Conservation (phyloP, 2,888 invertebrate species). For the Pheosia gnoma region DNA sequence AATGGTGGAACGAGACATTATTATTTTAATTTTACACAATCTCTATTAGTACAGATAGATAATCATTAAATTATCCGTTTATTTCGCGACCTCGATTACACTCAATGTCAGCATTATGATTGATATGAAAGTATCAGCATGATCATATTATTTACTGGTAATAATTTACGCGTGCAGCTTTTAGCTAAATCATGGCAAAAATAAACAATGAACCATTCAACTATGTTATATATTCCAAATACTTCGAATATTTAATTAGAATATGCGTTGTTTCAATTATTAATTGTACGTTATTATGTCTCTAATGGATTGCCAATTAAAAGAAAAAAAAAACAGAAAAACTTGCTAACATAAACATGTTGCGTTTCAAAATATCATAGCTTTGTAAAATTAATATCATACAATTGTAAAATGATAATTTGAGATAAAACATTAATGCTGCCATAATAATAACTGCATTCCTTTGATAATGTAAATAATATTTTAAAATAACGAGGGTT, state of each 20-base stretch:
- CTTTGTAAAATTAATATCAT: conserved; percentile 59
- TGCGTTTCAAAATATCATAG: conserved; percentile 52
- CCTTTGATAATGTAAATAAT: conserved; percentile 19
- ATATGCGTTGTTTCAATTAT: conserved; percentile 42
- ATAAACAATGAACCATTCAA: conserved; percentile 26
- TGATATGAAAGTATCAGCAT: conserved; percentile 45
- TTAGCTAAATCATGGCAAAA: conserved; percentile 32
- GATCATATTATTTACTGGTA: conserved; percentile 36
- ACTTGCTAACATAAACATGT: conserved; percentile 14
- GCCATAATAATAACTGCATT: not conserved
- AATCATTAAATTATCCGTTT: conserved; percentile 4
- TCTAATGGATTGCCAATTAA: conserved; percentile 23
- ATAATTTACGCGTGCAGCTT: conserved; percentile 41
- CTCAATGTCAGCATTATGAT: conserved; percentile 22
- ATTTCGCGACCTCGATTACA: conserved; percentile 21
- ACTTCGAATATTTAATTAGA: conserved; percentile 33
- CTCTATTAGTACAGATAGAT: not conserved
- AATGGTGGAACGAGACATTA: no score
- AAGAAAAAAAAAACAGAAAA: conserved; percentile 27
- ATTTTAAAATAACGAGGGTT: conserved; percentile 40
- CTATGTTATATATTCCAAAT: conserved; percentile 34
- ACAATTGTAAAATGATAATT: conserved; percentile 28
- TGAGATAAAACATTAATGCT: conserved; percentile 43
- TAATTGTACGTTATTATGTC: conserved; percentile 18
- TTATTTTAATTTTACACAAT: not conserved